Conservation (phyloP, 2,113 vertebrate genomes). For the Cettia cetti region DNA sequence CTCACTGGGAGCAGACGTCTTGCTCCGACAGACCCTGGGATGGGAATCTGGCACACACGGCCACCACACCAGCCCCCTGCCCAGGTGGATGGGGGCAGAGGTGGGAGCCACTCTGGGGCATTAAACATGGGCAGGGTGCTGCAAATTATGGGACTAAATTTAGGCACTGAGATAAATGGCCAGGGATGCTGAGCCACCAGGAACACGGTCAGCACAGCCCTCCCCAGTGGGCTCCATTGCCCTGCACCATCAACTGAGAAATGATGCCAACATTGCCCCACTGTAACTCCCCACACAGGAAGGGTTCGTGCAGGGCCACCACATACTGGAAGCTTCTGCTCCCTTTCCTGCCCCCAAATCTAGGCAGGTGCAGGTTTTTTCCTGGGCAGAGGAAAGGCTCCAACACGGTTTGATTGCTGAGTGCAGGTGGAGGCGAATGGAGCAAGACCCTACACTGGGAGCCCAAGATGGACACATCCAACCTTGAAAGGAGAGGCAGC, state of each 20-base stretch:
- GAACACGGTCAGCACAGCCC: not conserved
- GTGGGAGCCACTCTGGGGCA: not conserved
- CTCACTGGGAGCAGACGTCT: not conserved
- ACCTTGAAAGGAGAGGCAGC: conserved; percentile 48
- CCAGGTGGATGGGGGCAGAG: not conserved
- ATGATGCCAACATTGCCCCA: fast-evolving
- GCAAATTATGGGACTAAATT: not conserved
- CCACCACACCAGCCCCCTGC: not conserved
- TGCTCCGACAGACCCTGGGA: fast-evolving
- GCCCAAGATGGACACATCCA: conserved; percentile 5
- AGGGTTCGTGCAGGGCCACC: fast-evolving
- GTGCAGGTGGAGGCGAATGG: conserved; percentile 10
- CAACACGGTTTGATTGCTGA: conserved; percentile 37
- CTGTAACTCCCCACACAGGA: not conserved
- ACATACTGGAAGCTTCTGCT: not conserved
- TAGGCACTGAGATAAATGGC: not conserved
- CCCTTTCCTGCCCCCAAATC: not conserved
- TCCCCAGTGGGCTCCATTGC: not conserved
- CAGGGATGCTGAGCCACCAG: not conserved
- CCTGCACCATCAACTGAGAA: not conserved
- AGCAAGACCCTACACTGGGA: not conserved
- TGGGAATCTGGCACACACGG: fast-evolving
- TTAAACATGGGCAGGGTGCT: fast-evolving
- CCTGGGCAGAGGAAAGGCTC: not conserved
- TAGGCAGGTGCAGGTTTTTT: not conserved